phyloP scores from a whole-genome alignment of 1,140 invertebrate genomes.

The Holotrichia oblita region DNA sequence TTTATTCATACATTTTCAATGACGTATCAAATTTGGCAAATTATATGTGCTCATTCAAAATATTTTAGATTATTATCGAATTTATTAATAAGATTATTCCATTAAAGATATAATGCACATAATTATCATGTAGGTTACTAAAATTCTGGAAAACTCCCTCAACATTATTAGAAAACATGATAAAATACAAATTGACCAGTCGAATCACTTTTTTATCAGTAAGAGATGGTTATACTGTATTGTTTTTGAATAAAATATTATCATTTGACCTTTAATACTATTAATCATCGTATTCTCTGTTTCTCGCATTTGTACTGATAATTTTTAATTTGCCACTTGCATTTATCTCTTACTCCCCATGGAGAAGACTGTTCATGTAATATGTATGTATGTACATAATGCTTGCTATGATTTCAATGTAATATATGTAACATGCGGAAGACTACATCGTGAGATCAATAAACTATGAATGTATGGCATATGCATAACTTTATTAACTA shows the following conservation, averaged over 20 bases:
- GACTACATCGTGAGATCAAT: neutral
- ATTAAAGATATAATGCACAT: too few species aligned
- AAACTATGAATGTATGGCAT: neutral
- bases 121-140: too few species aligned
- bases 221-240: neutral
- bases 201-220: neutral
- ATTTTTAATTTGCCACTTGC: neutral
- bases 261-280: constrained; percentile 1
- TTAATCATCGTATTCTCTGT: neutral
- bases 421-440: neutral
- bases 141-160: neutral
- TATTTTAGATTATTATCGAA: neutral
- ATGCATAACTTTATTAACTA: neutral
- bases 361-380: neutral
- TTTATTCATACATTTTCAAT: neutral
- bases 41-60: neutral
- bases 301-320: neutral
- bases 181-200: neutral
- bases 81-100: neutral
- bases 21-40: neutral
- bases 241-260: neutral
- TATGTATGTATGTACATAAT: neutral
- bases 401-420: neutral
- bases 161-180: neutral
- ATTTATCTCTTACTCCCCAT: neutral